phyloP scores from a whole-genome alignment of 2,797 vertebrate species.

The Sarcoramphus papa region DNA sequence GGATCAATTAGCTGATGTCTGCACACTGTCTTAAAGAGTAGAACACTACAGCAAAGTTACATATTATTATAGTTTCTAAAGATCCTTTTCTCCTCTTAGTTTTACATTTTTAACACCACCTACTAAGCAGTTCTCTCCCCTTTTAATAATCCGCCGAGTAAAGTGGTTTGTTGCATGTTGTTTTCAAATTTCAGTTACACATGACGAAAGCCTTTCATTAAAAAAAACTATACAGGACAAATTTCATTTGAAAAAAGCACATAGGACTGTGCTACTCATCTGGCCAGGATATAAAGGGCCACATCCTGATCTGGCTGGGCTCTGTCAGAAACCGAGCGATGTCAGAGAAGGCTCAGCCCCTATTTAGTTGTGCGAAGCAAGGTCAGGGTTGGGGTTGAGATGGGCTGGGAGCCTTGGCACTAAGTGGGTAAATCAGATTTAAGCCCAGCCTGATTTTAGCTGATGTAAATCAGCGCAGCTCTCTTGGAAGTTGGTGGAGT shows the following conservation, averaged over 20 bases:
- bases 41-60: background rate
- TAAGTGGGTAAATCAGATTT: background rate
- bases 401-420: background rate
- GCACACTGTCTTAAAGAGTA: background rate
- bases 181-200: background rate
- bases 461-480: background rate
- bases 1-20: background rate
- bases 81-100: background rate
- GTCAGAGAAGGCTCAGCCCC: background rate
- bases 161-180: background rate
- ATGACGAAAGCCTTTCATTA: background rate
- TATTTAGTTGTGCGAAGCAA: background rate
- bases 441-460: background rate
- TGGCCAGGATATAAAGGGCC: background rate
- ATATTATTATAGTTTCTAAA: background rate
- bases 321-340: accelerated
- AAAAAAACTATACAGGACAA: background rate
- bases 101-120: background rate
- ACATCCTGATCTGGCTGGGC: background rate
- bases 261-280: accelerated
- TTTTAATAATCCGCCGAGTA: background rate
- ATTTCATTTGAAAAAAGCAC: background rate
- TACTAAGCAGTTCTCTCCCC: background rate
- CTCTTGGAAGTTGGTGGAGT: background rate
- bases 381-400: background rate